Evolutionary conservation across 2,888 invertebrate genomes (phyloP).

Genomic region (Meteorus cinctellus): DNA sequence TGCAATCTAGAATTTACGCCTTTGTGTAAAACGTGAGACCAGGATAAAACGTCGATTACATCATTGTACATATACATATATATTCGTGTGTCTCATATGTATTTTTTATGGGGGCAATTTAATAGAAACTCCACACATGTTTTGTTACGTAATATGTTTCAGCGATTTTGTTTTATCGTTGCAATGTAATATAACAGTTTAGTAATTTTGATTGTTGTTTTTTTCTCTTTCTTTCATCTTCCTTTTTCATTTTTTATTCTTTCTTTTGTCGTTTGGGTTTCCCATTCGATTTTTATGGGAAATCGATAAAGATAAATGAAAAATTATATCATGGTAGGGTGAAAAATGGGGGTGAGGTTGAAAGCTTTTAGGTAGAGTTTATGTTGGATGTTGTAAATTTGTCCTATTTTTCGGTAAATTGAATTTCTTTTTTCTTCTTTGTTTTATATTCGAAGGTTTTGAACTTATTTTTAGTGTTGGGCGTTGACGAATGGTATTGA

Average conservation of each 20-base stretch:
- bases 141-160: background rate
- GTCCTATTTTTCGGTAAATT: no score
- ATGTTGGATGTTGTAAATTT: no score
- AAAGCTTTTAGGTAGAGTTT: no score
- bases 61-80: background rate
- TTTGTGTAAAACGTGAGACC: constrained; percentile 16
- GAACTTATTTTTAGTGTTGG: no score
- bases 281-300: constrained; percentile 5
- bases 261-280: background rate
- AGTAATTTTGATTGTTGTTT: background rate
- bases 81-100: background rate
- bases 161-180: background rate
- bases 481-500: no score
- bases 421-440: no score
- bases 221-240: background rate
- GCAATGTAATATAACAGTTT: background rate
- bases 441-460: no score
- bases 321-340: no score
- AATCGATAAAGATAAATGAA: background rate
- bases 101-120: constrained; percentile 3
- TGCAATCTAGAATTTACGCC: constrained; percentile 30
- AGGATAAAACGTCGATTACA: background rate
- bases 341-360: no score
- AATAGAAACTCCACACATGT: background rate
- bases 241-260: no score